These are phyloP conservation scores for Chrysolina oricalcia DNA, from an alignment of 2,888 invertebrate species.

Conservation along the genomic window DNA sequence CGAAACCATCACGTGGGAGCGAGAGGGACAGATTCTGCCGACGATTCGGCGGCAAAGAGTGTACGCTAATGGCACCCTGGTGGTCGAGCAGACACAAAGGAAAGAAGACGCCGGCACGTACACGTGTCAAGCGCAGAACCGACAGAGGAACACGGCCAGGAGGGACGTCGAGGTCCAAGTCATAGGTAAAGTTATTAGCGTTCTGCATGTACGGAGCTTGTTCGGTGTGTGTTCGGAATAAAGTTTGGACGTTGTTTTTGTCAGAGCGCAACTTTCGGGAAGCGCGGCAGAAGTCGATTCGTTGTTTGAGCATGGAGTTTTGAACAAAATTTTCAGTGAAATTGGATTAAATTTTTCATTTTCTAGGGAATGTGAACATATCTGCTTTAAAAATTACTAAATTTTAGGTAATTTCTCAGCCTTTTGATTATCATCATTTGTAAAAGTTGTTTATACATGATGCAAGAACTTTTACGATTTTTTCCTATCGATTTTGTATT, in stretches of 20 bases:
- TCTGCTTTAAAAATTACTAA: no score
- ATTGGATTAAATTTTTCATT: no score
- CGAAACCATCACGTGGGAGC: constrained; percentile 91
- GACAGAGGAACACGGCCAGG: constrained; percentile 86
- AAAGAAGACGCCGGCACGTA: constrained; percentile 91
- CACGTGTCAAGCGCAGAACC: constrained; percentile 90
- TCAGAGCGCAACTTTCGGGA: not conserved
- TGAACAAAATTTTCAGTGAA: no score
- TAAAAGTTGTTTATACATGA: no score
- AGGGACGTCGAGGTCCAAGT: constrained; percentile 85
- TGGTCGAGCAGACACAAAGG: constrained; percentile 89
- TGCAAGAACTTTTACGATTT: no score
- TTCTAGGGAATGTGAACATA: no score
- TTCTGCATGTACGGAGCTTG: constrained; percentile 18
- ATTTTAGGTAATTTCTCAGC: no score
- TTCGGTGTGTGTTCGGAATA: constrained; percentile 19
- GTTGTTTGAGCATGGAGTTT: not conserved
- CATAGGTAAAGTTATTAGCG: constrained; percentile 74
- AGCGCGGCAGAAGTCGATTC: not conserved
- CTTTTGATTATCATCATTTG: no score
- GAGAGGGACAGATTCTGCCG: constrained; percentile 90
- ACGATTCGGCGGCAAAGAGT: constrained; percentile 91
- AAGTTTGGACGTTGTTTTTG: not conserved
- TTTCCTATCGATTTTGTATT: no score
- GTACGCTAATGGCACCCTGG: constrained; percentile 89